Evolutionary conservation across 2,888 invertebrate genomes (phyloP).

Genomic region (Lasius platythorax): DNA sequence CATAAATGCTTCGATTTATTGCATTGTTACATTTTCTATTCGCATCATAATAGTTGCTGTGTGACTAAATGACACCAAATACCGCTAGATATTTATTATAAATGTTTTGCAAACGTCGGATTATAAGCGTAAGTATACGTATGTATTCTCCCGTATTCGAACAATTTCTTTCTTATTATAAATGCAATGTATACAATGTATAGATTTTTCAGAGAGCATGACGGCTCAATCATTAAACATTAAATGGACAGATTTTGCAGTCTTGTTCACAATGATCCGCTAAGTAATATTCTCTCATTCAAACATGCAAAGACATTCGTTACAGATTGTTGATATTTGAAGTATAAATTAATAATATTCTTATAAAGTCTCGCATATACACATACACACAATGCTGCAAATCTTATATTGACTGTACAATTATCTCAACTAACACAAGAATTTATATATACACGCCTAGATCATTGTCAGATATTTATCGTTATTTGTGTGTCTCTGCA

Average conservation of each 20-base stretch:
- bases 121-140: conserved; percentile 64
- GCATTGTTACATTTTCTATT: conserved; percentile 33
- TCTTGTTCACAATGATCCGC: conserved; percentile 78
- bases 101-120: conserved; percentile 48
- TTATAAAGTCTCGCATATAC: conserved; percentile 27
- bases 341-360: conserved; percentile 53
- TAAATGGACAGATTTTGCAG: conserved; percentile 84
- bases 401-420: conserved; percentile 63
- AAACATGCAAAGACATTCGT: conserved; percentile 57
- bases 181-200: conserved; percentile 50
- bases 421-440: conserved; percentile 54
- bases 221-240: conserved; percentile 69
- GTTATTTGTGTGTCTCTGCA: conserved; percentile 43
- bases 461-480: conserved; percentile 41
- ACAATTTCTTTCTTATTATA: conserved; percentile 41
- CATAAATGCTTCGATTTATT: conserved; percentile 12
- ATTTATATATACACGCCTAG: conserved; percentile 61
- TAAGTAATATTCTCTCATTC: conserved; percentile 57
- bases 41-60: conserved; percentile 23
- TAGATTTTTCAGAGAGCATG: conserved; percentile 68
- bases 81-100: conserved; percentile 43
- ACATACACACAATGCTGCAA: conserved; percentile 27
- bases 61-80: conserved; percentile 39
- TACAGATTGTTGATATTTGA: conserved; percentile 52
- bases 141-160: conserved; percentile 47